These are phyloP conservation scores for Acanthurus tractus DNA, from an alignment of 2,797 vertebrate species.

Conservation along the genomic window DNA sequence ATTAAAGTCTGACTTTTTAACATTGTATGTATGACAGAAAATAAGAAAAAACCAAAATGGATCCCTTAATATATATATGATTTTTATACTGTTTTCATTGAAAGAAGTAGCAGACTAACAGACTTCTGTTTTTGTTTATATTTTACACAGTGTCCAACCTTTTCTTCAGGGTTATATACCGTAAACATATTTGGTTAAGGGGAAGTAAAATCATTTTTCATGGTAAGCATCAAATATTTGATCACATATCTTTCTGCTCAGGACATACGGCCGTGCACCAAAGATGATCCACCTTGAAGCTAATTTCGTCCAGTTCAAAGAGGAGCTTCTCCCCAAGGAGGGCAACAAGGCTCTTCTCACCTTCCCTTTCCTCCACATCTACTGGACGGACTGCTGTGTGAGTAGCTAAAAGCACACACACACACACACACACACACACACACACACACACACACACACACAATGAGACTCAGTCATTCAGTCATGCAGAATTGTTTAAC, in stretches of 20 bases:
- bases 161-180: no score
- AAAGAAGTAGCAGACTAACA: no score
- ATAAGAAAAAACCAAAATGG: no score
- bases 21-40: no score
- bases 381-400: slow-evolving; percentile 99
- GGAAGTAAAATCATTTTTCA: neutral
- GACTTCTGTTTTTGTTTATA: no score
- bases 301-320: slow-evolving; percentile 99
- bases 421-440: neutral
- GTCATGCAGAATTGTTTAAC: neutral
- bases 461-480: slow-evolving; percentile 1
- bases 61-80: no score
- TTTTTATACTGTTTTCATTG: no score
- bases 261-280: slow-evolving; percentile 96
- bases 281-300: slow-evolving; percentile 99
- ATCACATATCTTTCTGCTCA: slow-evolving; percentile 58
- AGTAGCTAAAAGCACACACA: slow-evolving; percentile 75
- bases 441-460: neutral
- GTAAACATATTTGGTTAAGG: neutral
- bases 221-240: neutral
- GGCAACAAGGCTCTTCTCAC: slow-evolving; percentile 97
- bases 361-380: slow-evolving; percentile 99
- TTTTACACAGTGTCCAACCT: no score
- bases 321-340: slow-evolving; percentile 97
- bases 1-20: no score